Base-by-base conservation (phyloP, 1,140 invertebrate species). In the Drosophila grimshawi region DNA sequence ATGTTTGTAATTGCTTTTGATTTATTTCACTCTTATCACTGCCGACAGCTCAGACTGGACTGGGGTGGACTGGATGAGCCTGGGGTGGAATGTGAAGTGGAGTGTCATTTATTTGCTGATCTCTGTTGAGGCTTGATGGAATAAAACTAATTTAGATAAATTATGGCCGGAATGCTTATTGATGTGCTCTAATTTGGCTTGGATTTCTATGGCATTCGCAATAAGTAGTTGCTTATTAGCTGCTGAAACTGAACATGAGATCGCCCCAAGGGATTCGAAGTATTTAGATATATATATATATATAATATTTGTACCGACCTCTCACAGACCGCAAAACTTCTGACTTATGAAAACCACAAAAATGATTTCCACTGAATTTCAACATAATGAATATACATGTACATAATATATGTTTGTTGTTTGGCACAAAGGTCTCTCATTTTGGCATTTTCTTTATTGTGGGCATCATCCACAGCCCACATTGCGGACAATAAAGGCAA, bases 1-100 rank as follows among this genome's bases (percentile, higher is more conserved):
- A 86, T 82, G 82, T 61, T 88, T 86, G 80, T 86, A 86, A 86
- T 86, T 86, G 82, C 80, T 79, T 88, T 77, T 88, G 85, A 88
- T 88, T 89, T 89, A 88, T 88, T 81, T 88, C 80, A 89, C 67
- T 78, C 85, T 83, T 76, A 88, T 52, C 65, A 43, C 39, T 43
- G 70, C 71, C 57, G 32, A 33, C 68, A 71, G 51, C 62, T 56
- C 19, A 10, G 39, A 7, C 5, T 5, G 37, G 49, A 60, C 19
- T 19, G 27, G 48, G 29, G n/a, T 45, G 6, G 30, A 35, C 45
- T 6, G 19, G 35, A 11, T 2, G 51, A 4, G 11, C 19, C 2
- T 3, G 41, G 39, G 56, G 51, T 6, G 30, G 35, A 35, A 27
- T 49, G 64, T 57, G 62, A 57, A 72, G 76, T 68, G 77, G 41